Percentiles rank a stretch among this genome's conserved stretches.
Conservation (phyloP, 2,888 invertebrate genomes). For the Pseudococcus longispinus region DNA sequence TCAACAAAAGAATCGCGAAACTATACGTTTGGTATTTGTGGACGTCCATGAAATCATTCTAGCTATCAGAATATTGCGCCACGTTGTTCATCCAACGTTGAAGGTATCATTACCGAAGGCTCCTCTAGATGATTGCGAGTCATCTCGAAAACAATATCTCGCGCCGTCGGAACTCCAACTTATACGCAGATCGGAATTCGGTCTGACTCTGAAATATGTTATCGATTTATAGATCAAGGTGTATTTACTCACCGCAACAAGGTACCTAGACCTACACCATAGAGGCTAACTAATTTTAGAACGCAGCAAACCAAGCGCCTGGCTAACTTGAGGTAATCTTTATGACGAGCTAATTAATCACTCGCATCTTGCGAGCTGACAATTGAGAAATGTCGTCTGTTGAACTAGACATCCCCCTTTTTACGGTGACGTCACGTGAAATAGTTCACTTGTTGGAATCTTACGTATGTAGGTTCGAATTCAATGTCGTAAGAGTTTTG, state of each 20-base stretch:
- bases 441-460: background rate
- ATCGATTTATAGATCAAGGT: conserved; percentile 3
- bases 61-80: background rate
- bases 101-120: conserved; percentile 24
- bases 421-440: background rate
- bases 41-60: conserved; percentile 1
- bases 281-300: conserved; percentile 36
- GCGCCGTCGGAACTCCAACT: background rate
- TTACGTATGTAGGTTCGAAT: background rate
- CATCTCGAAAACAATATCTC: conserved; percentile 39
- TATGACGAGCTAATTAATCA: conserved; percentile 39
- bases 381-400: background rate
- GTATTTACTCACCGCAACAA: background rate
- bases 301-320: background rate
- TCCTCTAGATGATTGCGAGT: conserved; percentile 12
- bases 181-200: background rate
- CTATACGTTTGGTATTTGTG: background rate
- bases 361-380: background rate
- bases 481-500: background rate
- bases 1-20: conserved; percentile 7
- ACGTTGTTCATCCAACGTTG: background rate
- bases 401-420: background rate
- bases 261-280: background rate
- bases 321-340: background rate
- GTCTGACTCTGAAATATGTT: background rate